Evolutionary conservation across 1,140 invertebrate species (phyloP).

Genomic region (Epicauta chinensis): DNA sequence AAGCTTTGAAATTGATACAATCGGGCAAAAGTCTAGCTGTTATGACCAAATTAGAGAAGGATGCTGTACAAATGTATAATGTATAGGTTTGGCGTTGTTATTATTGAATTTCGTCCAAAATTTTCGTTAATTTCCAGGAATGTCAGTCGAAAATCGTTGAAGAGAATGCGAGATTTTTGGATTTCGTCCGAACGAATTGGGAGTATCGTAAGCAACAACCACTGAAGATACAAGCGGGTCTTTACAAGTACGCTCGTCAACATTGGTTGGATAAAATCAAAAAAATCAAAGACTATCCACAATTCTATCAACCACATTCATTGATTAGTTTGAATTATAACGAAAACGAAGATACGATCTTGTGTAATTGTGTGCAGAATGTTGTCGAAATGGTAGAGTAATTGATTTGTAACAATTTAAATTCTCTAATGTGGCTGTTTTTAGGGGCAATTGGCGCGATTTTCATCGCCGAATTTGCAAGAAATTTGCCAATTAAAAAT

Average conservation of each 20-base stretch:
- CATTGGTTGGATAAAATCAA: constrained; percentile 23
- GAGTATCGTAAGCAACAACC: constrained; percentile 3
- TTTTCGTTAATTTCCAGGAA: constrained; percentile 17
- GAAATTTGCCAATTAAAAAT: constrained; percentile 13
- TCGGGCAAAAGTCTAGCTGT: constrained; percentile 6
- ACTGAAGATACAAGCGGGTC: constrained; percentile 6
- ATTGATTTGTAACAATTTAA: constrained; percentile 9
- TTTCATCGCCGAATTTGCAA: constrained; percentile 23
- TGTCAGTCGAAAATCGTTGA: constrained; percentile 23
- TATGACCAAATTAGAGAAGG: constrained; percentile 2
- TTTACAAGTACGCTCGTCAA: constrained; percentile 12
- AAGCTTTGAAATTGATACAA: constrained; percentile 27
- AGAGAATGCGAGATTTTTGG: constrained; percentile 26
- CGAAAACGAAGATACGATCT: constrained; percentile 25
- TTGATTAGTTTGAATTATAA: constrained; percentile 19
- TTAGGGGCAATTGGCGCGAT: constrained; percentile 28
- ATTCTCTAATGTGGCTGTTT: constrained; percentile 8
- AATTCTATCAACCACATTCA: constrained; percentile 24
- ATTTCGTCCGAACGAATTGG: constrained; percentile 23
- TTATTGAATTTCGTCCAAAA: background rate
- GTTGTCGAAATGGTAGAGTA: constrained; percentile 27
- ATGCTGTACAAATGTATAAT: constrained; percentile 20
- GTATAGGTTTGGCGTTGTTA: constrained; percentile 7
- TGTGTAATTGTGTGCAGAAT: constrained; percentile 23
- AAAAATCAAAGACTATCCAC: constrained; percentile 21